Evolutionary conservation across 1,140 invertebrate genomes (phyloP).

Genomic region (Ptiloglossa arizonensis): DNA sequence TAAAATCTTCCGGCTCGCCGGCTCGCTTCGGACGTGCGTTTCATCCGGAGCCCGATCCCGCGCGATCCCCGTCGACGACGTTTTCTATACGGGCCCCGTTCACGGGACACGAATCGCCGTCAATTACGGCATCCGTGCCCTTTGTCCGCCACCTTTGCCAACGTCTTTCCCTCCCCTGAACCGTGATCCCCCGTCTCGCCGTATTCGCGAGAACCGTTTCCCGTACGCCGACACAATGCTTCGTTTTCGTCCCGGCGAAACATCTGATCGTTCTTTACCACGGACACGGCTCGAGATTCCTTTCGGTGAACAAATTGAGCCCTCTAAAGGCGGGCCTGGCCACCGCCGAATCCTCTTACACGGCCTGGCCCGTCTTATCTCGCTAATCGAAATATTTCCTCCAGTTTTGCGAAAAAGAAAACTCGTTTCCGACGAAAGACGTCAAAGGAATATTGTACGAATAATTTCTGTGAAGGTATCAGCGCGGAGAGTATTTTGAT

Average conservation of each 20-base stretch:
- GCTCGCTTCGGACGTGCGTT: conserved; percentile 30
- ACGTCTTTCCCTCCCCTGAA: background rate
- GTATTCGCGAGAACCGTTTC: background rate
- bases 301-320: background rate
- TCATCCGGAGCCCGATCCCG: conserved; percentile 19
- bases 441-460: no score
- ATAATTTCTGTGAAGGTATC: no score
- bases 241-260: background rate
- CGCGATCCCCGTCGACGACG: conserved; percentile 41
- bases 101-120: background rate
- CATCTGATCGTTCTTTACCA: background rate
- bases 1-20: conserved; percentile 56
- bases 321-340: background rate
- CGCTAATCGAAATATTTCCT: no score
- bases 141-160: background rate
- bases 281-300: no score
- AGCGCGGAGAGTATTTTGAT: no score
- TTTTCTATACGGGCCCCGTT: background rate
- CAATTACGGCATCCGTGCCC: background rate
- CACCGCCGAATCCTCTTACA: background rate
- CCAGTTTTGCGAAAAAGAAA: background rate
- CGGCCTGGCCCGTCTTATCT: background rate
- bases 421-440: background rate
- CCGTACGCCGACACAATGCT: conserved; percentile 1
- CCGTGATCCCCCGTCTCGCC: background rate